A percentile compares a stretch with the other conserved stretches of the same genome.
Conservation (phyloP, 1,140 invertebrate species). For the Eriosoma lanigerum region DNA sequence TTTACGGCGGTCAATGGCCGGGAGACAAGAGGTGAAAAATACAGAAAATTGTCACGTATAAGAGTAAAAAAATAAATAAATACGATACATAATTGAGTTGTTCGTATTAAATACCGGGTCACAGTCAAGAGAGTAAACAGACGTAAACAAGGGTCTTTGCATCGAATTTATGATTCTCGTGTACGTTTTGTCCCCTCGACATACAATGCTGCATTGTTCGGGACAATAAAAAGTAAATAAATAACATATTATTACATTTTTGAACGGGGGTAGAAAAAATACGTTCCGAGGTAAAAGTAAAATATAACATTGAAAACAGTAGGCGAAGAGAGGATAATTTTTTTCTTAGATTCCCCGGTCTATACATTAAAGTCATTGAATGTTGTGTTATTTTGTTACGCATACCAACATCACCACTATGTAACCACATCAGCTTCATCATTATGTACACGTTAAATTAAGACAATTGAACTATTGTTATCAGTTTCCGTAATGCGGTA, state of each 20-base stretch:
- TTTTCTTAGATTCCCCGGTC: too few species aligned
- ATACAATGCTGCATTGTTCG: slow-evolving; percentile 28
- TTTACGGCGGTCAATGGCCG: background rate
- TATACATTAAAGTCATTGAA: slow-evolving; percentile 13
- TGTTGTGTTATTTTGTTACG: too few species aligned
- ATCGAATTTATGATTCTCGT: background rate
- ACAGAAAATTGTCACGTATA: background rate
- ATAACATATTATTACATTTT: slow-evolving; percentile 2
- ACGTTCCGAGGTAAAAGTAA: background rate
- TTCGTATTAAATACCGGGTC: background rate
- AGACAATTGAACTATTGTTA: background rate
- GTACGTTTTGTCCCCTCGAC: background rate
- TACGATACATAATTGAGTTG: slow-evolving; percentile 48
- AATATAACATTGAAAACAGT: slow-evolving; percentile 23
- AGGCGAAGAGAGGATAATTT: background rate
- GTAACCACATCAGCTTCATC: background rate
- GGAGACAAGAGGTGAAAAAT: background rate
- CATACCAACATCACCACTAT: background rate
- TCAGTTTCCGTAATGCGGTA: background rate
- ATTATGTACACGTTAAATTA: background rate
- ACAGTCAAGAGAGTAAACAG: slow-evolving; percentile 33
- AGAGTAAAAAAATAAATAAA: background rate
- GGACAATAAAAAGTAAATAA: slow-evolving; percentile 20
- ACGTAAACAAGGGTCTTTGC: slow-evolving; percentile 46
- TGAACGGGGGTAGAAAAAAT: background rate